Base-by-base conservation (phyloP, 2,797 vertebrate species). In the Danio tinwini region DNA sequence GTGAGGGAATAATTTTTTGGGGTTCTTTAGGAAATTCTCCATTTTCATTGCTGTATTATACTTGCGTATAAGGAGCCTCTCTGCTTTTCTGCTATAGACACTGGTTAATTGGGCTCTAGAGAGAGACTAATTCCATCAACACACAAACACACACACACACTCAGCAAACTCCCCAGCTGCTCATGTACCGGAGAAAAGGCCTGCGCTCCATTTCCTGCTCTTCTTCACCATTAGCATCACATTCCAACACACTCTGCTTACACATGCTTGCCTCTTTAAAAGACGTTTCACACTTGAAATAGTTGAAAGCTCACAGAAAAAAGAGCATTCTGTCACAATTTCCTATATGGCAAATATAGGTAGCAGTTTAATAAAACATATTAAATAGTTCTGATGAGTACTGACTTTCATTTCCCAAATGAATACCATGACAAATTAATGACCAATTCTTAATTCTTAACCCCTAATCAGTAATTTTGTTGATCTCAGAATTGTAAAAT, bases 61-160 rank as follows among this genome's bases (percentile, higher is more conserved):
- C 64, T 47, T 40, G 59, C 9, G 13, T 65, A 52, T 50, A 74
- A 17, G 39, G 52, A 74, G 29, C 56, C 13, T 29, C 49, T 84
- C 45, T 39, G 61, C 49, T 64, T 71, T 67, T 68, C 56, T 21
- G 58, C 67, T 71, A 56, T 47, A 72, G 59, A 78, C 42, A 45
- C 59, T 21, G 65, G 45, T 64, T 78, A 83, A 83, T 69, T 81
- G 65, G 75, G 37, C 78, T 81, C 78, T 85, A 74, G 78, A 79
- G 77, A 81, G 81, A 84, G 50, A 76, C 65, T 55, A 53, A 63
- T 80, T 74, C 62, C 59, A 80, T 56, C 49, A 44, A 62, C 76
- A 67, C 37, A 73, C 42, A 47, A 44, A 71, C 44, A 80, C 29
- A 29, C 29, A 55, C 64, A 77, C 58, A 83, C 68, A 69, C 71